phyloP scores from a whole-genome alignment of 2,113 vertebrate species.

The Sinocyclocheilus rhinocerous region DNA sequence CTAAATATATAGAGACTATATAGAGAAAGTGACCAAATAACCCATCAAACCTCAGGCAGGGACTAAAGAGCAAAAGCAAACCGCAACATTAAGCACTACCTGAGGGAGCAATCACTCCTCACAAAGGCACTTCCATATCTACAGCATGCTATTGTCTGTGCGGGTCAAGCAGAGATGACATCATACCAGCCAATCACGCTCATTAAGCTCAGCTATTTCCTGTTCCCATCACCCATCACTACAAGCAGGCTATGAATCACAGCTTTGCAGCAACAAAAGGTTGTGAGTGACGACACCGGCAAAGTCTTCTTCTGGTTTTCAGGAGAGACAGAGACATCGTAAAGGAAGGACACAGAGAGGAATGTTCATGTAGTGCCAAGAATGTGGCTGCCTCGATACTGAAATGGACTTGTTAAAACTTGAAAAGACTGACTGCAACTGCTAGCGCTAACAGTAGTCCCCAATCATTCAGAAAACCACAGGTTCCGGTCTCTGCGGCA shows the following conservation, averaged over 20 bases:
- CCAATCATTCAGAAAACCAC: slow-evolving; percentile 10
- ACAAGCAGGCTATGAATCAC: slow-evolving; percentile 53
- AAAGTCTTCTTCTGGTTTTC: neutral
- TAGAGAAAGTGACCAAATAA: neutral
- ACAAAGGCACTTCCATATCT: neutral
- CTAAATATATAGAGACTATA: too few relatives aligned
- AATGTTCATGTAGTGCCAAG: slow-evolving; percentile 48
- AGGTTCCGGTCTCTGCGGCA: neutral
- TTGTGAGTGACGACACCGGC: slow-evolving; percentile 6
- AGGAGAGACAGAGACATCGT: slow-evolving; percentile 7
- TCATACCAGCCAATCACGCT: slow-evolving; percentile 60
- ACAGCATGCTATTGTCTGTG: neutral
- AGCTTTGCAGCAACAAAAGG: slow-evolving; percentile 56
- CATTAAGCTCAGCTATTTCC: slow-evolving; percentile 71
- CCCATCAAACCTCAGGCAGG: neutral
- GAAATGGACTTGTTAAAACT: slow-evolving; percentile 71
- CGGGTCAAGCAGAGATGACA: slow-evolving; percentile 56
- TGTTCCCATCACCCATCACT: slow-evolving; percentile 65
- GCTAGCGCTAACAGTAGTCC: neutral
- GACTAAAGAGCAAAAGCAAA: neutral
- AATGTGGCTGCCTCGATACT: slow-evolving; percentile 55
- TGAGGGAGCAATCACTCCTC: neutral
- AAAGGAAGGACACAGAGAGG: slow-evolving; percentile 34
- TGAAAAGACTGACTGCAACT: slow-evolving; percentile 33
- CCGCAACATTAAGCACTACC: neutral